These are phyloP conservation scores for Phymorhynchus buccinoides DNA, from an alignment of 1,140 invertebrate genomes.

Conservation along the genomic window DNA sequence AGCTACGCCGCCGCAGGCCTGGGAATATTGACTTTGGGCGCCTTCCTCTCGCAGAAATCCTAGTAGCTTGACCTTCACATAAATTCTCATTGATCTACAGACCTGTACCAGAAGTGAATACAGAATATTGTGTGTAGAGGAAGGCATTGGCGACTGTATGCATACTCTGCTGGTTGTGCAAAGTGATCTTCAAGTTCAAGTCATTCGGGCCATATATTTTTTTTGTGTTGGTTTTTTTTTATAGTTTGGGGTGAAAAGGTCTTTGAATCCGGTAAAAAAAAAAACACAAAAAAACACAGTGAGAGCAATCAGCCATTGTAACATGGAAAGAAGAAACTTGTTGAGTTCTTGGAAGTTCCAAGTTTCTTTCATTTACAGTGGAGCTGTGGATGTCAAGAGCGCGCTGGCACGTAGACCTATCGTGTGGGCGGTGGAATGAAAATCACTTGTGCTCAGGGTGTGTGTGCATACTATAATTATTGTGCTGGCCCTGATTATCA, in stretches of 20 bases:
- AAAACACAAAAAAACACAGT: background rate
- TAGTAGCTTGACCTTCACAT: no score
- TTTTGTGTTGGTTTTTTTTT: background rate
- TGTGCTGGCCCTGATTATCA: background rate
- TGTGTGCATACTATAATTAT: background rate
- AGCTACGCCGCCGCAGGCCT: conserved; percentile 43
- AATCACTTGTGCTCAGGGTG: background rate
- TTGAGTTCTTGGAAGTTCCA: no score
- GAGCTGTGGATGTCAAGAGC: background rate
- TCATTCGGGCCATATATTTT: no score
- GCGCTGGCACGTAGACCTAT: no score
- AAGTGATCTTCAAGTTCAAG: no score
- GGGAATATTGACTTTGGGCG: conserved; percentile 43
- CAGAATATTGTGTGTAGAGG: no score
- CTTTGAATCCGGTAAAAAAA: background rate
- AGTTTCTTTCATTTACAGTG: no score
- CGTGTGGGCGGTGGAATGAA: background rate
- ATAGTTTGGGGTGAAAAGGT: background rate
- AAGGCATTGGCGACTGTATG: no score
- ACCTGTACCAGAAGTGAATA: no score
- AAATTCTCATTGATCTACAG: background rate
- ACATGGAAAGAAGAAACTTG: no score
- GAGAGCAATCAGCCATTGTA: no score
- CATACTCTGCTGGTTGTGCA: no score
- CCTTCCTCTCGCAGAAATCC: conserved; percentile 46